Base-by-base conservation (phyloP, 2,888 invertebrate species). In the Erebia ligea region DNA sequence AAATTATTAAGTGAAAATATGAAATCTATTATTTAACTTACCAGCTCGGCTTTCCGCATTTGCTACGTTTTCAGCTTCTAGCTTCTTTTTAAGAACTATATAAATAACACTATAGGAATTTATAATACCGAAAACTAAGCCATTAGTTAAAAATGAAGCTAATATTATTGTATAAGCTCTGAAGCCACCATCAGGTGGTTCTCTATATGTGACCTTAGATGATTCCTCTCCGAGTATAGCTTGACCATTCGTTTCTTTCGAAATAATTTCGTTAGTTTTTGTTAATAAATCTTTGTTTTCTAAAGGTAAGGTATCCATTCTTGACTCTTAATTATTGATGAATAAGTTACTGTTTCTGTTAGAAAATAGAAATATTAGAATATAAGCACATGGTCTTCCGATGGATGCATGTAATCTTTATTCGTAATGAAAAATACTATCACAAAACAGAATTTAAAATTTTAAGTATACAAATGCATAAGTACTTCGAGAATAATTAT, bases 71-170 rank as follows among this genome's bases (percentile, higher is more conserved):
- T 94, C 94, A n/a, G 90, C 89, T 71, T 92, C 85, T 72, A 98
- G 91, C 79, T 95, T 94, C 65, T 95, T 94, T 79, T 95, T 94
- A 59, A 98, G 94, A 75, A 96, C 95, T 9, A 94, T 93, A 84
- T 96, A 97, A 76, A 98, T 94, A 42, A 98, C 95, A 77, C 98
- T 97, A 84, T 97, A 98, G 0, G 97, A 96, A 91, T 98, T 98
- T 82, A 98, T 98, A 59, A 98, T 95, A 62, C 98, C 98, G 87
- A 98, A 98, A 67, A 98, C 94, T 66, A 98, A 95, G 8, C 98
- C 98, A 88, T 98, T 98, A 81, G 97, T 97, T 71, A 98, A 92
- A 87, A 98, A 98, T 71, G 98, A 97, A 58, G 96, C 97, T 57
- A 97, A 80, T 94, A 98, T 95, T 17, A 98, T 96, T 73, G 96